phyloP scores from a whole-genome alignment of 37 sponge, comb jelly and placozoan species.

The Cladorhizidae sp. region DNA sequence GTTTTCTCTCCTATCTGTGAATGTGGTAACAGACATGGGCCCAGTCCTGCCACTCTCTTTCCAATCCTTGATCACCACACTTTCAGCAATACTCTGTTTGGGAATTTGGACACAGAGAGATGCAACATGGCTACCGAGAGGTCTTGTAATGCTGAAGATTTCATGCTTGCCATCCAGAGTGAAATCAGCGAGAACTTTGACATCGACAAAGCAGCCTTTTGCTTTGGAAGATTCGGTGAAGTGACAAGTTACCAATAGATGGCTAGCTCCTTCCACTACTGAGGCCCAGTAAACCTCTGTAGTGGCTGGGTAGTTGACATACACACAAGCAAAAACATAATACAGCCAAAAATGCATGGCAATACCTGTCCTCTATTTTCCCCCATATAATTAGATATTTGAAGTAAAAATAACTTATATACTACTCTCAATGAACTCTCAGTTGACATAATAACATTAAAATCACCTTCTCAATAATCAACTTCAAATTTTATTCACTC shows the following conservation, averaged over 20 bases:
- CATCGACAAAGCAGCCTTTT: background rate
- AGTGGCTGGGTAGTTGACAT: background rate
- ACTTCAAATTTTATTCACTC: too few species aligned
- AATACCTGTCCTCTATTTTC: too few species aligned
- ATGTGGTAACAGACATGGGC: background rate
- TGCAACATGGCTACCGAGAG: background rate
- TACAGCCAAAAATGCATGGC: too few species aligned
- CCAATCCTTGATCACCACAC: background rate
- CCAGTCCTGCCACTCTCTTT: background rate
- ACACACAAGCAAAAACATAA: background rate
- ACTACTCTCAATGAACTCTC: too few species aligned
- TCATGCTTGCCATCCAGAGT: background rate
- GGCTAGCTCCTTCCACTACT: background rate
- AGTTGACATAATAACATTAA: too few species aligned
- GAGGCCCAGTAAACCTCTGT: background rate
- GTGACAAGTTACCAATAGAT: background rate
- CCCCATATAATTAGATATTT: too few species aligned
- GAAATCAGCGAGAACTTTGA: background rate
- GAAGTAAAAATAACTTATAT: too few species aligned
- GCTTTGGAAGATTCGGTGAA: background rate
- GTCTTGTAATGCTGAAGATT: background rate
- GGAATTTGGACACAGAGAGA: background rate
- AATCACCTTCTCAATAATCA: too few species aligned
- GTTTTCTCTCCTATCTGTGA: background rate
- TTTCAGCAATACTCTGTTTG: background rate